Evolutionary conservation across 2,113 vertebrate species (phyloP).

Genomic region (Candoia aspera): DNA sequence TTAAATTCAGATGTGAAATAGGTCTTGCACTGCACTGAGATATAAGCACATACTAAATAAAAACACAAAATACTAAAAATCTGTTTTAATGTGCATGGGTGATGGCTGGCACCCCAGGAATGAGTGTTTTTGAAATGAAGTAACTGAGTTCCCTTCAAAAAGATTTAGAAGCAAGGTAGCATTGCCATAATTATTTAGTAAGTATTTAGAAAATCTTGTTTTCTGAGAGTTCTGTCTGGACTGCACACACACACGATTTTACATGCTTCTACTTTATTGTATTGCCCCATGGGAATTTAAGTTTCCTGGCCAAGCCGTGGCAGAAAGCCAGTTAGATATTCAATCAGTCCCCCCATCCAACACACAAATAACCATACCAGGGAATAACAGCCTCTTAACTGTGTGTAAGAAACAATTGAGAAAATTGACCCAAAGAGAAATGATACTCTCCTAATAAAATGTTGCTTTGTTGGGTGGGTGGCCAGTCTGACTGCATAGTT

Average conservation of each 20-base stretch:
- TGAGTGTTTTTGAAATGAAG: neutral
- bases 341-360: accelerated
- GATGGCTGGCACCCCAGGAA: neutral
- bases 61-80: neutral
- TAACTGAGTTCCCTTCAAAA: neutral
- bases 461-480: neutral
- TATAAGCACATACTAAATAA: neutral
- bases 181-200: neutral
- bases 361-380: neutral
- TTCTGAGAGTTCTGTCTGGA: neutral
- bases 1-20: neutral
- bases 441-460: neutral
- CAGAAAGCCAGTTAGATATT: neutral
- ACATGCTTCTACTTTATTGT: neutral
- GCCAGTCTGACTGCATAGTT: neutral
- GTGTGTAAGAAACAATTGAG: neutral
- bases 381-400: neutral
- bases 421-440: neutral
- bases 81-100: neutral
- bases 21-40: neutral
- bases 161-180: neutral
- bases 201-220: neutral
- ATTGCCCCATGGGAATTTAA: neutral
- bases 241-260: neutral
- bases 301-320: neutral